Conservation (phyloP, 2,888 invertebrate species). For the Ophraella communa region DNA sequence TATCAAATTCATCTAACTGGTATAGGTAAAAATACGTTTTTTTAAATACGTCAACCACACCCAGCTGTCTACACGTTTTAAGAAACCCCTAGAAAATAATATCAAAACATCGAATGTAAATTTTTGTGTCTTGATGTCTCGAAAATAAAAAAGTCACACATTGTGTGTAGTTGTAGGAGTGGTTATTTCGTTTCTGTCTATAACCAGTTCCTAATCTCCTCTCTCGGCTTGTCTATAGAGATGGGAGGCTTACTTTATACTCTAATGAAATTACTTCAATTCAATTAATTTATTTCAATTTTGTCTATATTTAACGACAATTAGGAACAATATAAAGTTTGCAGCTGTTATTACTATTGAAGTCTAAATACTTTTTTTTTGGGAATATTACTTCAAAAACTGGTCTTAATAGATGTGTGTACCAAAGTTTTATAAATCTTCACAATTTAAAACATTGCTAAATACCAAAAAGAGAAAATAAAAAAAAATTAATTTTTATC, state of each 20-base stretch:
- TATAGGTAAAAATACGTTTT: not conserved
- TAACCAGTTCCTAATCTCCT: slow-evolving; percentile 58
- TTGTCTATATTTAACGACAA: too few relatives aligned
- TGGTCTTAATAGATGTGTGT: too few relatives aligned
- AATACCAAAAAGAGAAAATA: too few relatives aligned
- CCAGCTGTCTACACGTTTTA: slow-evolving; percentile 27
- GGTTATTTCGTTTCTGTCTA: slow-evolving; percentile 48
- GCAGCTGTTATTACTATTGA: too few relatives aligned
- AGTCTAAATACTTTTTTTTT: too few relatives aligned
- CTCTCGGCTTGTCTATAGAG: slow-evolving; percentile 2
- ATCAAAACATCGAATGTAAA: slow-evolving; percentile 43
- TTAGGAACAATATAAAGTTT: too few relatives aligned
- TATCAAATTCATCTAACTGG: not conserved
- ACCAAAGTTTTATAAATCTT: too few relatives aligned
- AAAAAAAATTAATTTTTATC: too few relatives aligned
- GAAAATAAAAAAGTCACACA: slow-evolving; percentile 31
- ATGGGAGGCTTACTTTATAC: not conserved
- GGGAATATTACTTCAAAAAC: too few relatives aligned
- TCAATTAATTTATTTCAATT: too few relatives aligned
- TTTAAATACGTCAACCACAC: slow-evolving; percentile 14
- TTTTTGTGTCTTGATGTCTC: slow-evolving; percentile 28
- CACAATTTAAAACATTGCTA: too few relatives aligned
- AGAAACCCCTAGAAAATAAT: slow-evolving; percentile 15
- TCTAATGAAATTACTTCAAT: not conserved
- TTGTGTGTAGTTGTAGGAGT: slow-evolving; percentile 45